These are phyloP conservation scores for Aleiodes leptofemur DNA, from an alignment of 2,888 invertebrate species.

Conservation along the genomic window DNA sequence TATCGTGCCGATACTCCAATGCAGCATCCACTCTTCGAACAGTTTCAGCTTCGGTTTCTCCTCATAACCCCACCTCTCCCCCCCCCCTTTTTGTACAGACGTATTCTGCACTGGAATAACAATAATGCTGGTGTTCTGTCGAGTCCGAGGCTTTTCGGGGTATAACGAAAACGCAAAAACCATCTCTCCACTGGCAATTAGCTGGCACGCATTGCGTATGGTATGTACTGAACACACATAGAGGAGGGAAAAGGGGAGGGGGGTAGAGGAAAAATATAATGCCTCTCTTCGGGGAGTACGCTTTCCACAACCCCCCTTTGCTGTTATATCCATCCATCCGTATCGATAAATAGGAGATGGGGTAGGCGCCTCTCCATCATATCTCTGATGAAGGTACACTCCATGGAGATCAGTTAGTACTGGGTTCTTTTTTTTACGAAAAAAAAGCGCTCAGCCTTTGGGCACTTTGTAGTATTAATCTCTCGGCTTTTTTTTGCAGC, in stretches of 20 bases:
- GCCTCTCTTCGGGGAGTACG: slow-evolving; percentile 32
- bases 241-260: not conserved
- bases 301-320: slow-evolving; percentile 40
- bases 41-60: slow-evolving; percentile 17
- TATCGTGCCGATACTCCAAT: slow-evolving; percentile 71
- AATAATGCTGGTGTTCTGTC: slow-evolving; percentile 21
- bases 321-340: slow-evolving; percentile 24
- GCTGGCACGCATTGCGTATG: slow-evolving; percentile 41
- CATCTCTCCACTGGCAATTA: slow-evolving; percentile 58
- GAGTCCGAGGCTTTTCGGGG: slow-evolving; percentile 37
- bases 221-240: slow-evolving; percentile 25
- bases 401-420: not conserved
- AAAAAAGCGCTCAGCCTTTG: no score
- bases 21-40: slow-evolving; percentile 42
- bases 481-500: not conserved
- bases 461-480: slow-evolving; percentile 2
- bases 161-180: slow-evolving; percentile 55
- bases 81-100: slow-evolving; percentile 34
- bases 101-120: slow-evolving; percentile 16
- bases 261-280: not conserved
- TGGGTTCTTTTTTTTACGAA: not conserved
- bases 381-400: not conserved
- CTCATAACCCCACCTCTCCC: not conserved
- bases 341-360: slow-evolving; percentile 14
- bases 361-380: not conserved